phyloP scores from a whole-genome alignment of 2,888 invertebrate species.

The Agelastica alni region DNA sequence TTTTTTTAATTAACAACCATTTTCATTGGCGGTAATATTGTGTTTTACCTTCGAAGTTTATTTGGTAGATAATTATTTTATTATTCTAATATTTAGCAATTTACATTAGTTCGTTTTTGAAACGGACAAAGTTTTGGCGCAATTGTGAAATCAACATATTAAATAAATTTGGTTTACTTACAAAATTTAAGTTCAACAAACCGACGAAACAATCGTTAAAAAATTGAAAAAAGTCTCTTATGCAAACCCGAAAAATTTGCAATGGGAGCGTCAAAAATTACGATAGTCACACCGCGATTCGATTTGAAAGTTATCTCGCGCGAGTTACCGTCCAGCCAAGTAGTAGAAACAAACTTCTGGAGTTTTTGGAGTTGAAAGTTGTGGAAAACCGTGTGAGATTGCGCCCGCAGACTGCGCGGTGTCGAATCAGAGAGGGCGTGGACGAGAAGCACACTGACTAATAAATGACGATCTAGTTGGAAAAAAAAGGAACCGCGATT shows the following conservation, averaged over 20 bases:
- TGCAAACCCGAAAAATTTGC: neutral
- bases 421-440: conserved; percentile 29
- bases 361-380: conserved; percentile 30
- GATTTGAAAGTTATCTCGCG: conserved; percentile 1
- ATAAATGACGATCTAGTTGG: conserved; percentile 21
- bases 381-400: conserved; percentile 25
- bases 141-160: neutral
- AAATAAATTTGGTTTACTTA: neutral
- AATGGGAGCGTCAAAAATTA: neutral
- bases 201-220: neutral
- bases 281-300: conserved; percentile 1
- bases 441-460: conserved; percentile 18
- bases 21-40: too few species aligned
- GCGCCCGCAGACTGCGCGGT: conserved; percentile 34
- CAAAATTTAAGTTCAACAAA: neutral
- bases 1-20: too few species aligned
- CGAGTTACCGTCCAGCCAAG: conserved; percentile 8
- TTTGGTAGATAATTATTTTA: too few species aligned
- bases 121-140: too few species aligned
- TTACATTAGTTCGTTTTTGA: too few species aligned
- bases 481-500: conserved; percentile 24
- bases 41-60: too few species aligned
- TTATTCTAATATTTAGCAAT: too few species aligned
- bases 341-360: conserved; percentile 17
- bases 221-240: neutral